Evolutionary conservation across 2,888 invertebrate species (phyloP).

Genomic region (Mesorhabditis spiculigera): DNA sequence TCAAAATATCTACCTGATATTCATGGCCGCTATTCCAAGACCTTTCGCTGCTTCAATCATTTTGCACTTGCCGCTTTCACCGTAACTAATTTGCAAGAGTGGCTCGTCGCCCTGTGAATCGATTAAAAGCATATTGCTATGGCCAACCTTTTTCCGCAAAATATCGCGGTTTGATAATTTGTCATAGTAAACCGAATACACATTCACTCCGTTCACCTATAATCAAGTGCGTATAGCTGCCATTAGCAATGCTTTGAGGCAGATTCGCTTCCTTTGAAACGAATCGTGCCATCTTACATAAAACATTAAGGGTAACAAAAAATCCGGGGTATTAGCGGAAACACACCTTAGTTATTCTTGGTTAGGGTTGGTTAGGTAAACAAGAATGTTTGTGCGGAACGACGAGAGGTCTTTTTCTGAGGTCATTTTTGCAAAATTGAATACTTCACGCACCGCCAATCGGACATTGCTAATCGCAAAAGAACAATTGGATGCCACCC

Average conservation of each 20-base stretch:
- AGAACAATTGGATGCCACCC: too few species aligned
- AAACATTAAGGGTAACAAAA: neutral
- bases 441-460: too few species aligned
- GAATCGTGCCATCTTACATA: neutral
- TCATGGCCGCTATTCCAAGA: slow-evolving; percentile 19
- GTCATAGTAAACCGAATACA: slow-evolving; percentile 29
- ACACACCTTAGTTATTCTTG: neutral
- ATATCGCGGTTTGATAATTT: slow-evolving; percentile 17
- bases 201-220: slow-evolving; percentile 38
- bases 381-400: neutral
- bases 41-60: slow-evolving; percentile 14
- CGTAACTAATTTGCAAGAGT: slow-evolving; percentile 24
- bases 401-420: too few species aligned
- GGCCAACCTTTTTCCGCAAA: slow-evolving; percentile 10
- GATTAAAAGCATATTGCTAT: slow-evolving; percentile 8
- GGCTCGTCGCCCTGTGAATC: slow-evolving; percentile 23
- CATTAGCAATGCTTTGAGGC: too few species aligned
- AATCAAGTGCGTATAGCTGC: slow-evolving; percentile 7
- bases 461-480: too few species aligned
- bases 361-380: neutral
- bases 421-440: too few species aligned
- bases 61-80: slow-evolving; percentile 19
- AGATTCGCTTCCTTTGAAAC: too few species aligned
- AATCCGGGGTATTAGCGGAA: neutral
- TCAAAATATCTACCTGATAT: slow-evolving; percentile 11